A percentile compares a stretch with the other conserved stretches of the same genome.
phyloP scores from a whole-genome alignment of 2,888 invertebrate genomes.

The Cantharis nigra region DNA sequence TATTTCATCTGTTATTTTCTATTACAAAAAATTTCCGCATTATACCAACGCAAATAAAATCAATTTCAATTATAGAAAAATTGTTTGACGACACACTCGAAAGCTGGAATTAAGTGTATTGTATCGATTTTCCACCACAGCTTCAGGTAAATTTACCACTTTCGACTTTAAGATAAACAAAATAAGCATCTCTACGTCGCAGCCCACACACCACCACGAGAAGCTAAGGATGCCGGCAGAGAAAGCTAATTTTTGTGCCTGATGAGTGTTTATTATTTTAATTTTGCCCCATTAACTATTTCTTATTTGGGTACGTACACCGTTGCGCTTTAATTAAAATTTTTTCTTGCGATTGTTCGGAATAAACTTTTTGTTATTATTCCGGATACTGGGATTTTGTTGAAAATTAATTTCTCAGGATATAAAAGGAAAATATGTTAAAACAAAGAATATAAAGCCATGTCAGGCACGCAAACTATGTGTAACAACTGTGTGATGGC shows the following conservation, averaged over 20 bases:
- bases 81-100: background rate
- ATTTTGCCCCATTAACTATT: background rate
- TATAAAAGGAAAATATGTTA: background rate
- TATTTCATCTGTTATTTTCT: background rate
- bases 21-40: background rate
- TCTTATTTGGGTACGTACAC: background rate
- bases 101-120: background rate
- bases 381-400: background rate
- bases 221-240: background rate
- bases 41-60: background rate
- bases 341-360: background rate
- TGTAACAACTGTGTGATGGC: background rate
- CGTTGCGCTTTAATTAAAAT: background rate
- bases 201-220: background rate
- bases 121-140: background rate
- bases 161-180: background rate
- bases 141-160: background rate
- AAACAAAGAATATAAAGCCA: background rate
- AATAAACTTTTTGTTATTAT: background rate
- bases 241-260: background rate
- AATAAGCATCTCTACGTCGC: background rate
- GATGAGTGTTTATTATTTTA: background rate
- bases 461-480: background rate
- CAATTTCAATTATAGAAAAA: background rate
- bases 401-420: background rate